A percentile compares a stretch with the other conserved stretches of the same genome.
These are phyloP conservation scores for Chloroceryle aenea DNA, from an alignment of 2,113 vertebrate species.

Conservation along the genomic window DNA sequence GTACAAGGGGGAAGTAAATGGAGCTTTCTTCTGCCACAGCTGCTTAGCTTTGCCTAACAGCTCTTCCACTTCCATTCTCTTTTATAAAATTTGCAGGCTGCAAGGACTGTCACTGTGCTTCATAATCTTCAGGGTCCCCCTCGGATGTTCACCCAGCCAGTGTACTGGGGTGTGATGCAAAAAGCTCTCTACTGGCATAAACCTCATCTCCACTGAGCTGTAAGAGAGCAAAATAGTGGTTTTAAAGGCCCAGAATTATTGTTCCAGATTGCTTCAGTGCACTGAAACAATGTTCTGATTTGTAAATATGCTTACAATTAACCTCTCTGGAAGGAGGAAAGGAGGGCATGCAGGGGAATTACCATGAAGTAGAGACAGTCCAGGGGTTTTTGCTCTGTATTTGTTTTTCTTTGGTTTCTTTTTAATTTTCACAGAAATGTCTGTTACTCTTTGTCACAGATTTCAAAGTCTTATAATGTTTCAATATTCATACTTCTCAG, in stretches of 20 bases:
- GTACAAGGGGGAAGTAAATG: background rate
- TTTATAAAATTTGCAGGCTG: background rate
- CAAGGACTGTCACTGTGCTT: background rate
- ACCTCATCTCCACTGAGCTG: background rate
- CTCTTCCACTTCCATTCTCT: background rate
- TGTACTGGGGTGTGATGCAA: rapidly evolving
- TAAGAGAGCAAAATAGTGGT: background rate
- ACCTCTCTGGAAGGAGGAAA: background rate
- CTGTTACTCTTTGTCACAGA: slow-evolving; percentile 1
- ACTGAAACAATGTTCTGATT: slow-evolving; percentile 3
- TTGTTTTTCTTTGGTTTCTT: background rate
- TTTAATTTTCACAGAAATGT: background rate
- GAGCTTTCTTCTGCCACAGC: background rate
- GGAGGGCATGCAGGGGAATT: background rate
- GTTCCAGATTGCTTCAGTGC: slow-evolving; percentile 26
- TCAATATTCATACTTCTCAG: background rate
- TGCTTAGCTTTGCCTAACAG: background rate
- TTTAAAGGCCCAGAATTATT: background rate
- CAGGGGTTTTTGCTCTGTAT: background rate
- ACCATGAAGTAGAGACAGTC: slow-evolving; percentile 10
- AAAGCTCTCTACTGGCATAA: background rate
- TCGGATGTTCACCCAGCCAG: background rate
- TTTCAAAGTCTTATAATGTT: background rate
- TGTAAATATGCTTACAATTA: slow-evolving; percentile 59
- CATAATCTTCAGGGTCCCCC: background rate